phyloP scores from a whole-genome alignment of 2,797 vertebrate genomes.

The Halcyon badia region DNA sequence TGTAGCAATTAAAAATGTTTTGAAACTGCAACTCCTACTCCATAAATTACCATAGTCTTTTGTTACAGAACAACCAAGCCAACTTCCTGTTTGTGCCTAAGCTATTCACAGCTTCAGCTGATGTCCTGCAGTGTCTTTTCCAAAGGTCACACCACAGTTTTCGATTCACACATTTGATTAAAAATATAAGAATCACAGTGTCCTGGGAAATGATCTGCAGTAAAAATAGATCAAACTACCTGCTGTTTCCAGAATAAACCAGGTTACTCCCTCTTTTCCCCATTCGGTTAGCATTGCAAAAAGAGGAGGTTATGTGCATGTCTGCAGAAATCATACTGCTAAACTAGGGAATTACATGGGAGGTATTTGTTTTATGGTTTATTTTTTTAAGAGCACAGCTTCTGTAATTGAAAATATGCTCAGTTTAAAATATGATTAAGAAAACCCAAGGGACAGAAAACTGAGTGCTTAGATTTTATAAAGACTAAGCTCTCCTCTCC shows the following conservation, averaged over 20 bases:
- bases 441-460: slow-evolving; percentile 42
- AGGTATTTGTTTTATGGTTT: background rate
- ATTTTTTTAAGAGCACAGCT: background rate
- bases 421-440: slow-evolving; percentile 33
- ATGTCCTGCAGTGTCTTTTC: slow-evolving; percentile 78
- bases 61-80: slow-evolving; percentile 70
- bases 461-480: slow-evolving; percentile 45
- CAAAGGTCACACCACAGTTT: slow-evolving; percentile 78
- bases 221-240: slow-evolving; percentile 82
- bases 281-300: slow-evolving; percentile 68
- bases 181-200: slow-evolving; percentile 80
- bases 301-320: slow-evolving; percentile 40
- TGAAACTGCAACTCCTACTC: slow-evolving; percentile 67
- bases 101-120: slow-evolving; percentile 72
- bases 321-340: slow-evolving; percentile 57
- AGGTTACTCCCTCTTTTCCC: slow-evolving; percentile 72
- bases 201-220: slow-evolving; percentile 80
- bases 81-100: slow-evolving; percentile 74
- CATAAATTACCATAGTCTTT: slow-evolving; percentile 67
- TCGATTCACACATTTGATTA: slow-evolving; percentile 85
- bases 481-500: background rate
- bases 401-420: slow-evolving; percentile 43
- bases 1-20: slow-evolving; percentile 71
- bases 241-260: slow-evolving; percentile 74
- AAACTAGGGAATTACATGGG: slow-evolving; percentile 59